Percentiles rank a stretch among this genome's conserved stretches.
Evolutionary conservation across 1,140 invertebrate species (phyloP).

Genomic region (Drosophila teissieri): DNA sequence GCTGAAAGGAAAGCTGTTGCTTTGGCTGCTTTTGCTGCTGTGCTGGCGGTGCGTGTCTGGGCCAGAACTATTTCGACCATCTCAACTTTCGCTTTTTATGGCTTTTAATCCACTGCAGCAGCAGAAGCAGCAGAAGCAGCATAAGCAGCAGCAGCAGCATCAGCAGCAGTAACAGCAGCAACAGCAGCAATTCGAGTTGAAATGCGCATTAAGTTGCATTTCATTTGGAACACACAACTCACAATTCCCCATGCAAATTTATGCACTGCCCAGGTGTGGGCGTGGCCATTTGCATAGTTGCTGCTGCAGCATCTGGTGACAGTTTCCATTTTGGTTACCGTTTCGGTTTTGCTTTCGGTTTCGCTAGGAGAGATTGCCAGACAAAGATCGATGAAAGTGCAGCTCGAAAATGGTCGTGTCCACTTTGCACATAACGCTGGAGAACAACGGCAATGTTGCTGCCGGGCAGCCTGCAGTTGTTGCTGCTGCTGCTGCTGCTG

Average conservation of each 20-base stretch:
- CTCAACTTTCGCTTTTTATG: constrained; percentile 65
- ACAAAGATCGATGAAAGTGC: constrained; percentile 6
- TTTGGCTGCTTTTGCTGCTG: constrained; percentile 6
- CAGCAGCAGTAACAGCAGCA: constrained; percentile 26
- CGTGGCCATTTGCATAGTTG: constrained; percentile 49
- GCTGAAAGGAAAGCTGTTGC: constrained; percentile 19
- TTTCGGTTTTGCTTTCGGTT: constrained; percentile 8
- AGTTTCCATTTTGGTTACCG: constrained; percentile 7
- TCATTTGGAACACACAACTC: constrained; percentile 32
- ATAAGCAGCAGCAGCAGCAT: constrained; percentile 14
- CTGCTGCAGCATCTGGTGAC: constrained; percentile 10
- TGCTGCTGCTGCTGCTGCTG: neutral
- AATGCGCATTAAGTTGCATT: constrained; percentile 77
- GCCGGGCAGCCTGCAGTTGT: constrained; percentile 6
- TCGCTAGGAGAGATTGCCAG: constrained; percentile 7
- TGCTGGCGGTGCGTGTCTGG: constrained; percentile 39
- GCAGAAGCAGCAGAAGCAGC: constrained; percentile 26
- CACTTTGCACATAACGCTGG: constrained; percentile 72
- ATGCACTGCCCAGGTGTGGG: constrained; percentile 53
- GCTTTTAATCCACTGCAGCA: constrained; percentile 20
- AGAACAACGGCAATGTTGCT: constrained; percentile 51
- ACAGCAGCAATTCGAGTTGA: constrained; percentile 30
- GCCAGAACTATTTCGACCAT: constrained; percentile 54
- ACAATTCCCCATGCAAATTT: constrained; percentile 59
- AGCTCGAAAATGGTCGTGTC: constrained; percentile 68